Evolutionary conservation across 1,140 invertebrate species (phyloP).

Genomic region (Megathymus violae): DNA sequence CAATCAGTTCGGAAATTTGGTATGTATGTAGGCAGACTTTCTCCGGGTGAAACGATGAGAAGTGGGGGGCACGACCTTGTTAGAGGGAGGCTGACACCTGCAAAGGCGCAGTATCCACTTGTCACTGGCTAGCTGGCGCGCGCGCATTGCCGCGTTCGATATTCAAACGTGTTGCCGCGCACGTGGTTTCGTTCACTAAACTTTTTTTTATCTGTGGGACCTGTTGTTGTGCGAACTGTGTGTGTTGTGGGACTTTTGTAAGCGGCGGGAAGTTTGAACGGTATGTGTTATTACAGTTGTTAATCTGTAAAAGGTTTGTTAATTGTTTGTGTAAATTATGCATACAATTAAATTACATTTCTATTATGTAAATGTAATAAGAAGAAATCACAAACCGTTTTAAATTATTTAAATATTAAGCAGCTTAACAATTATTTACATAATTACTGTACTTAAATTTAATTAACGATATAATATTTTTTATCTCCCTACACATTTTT

Average conservation of each 20-base stretch:
- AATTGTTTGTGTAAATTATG: not conserved
- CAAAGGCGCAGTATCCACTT: slow-evolving; percentile 69
- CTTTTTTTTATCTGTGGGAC: slow-evolving; percentile 62
- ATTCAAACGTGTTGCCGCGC: slow-evolving; percentile 48
- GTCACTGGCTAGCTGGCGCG: slow-evolving; percentile 67
- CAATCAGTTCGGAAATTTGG: slow-evolving; percentile 81
- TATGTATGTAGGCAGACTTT: slow-evolving; percentile 83
- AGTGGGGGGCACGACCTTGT: slow-evolving; percentile 76
- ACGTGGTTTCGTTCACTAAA: slow-evolving; percentile 52
- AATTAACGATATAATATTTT: too few species aligned
- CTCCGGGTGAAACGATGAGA: slow-evolving; percentile 78
- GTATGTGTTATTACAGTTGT: slow-evolving; percentile 49
- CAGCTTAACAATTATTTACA: too few species aligned
- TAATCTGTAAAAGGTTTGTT: slow-evolving; percentile 1
- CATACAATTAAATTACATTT: too few species aligned
- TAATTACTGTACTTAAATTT: too few species aligned
- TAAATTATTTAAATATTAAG: too few species aligned
- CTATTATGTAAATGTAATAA: too few species aligned
- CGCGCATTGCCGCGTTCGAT: slow-evolving; percentile 67
- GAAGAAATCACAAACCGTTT: too few species aligned
- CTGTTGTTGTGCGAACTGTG: slow-evolving; percentile 68
- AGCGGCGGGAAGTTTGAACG: slow-evolving; percentile 43
- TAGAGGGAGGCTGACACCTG: slow-evolving; percentile 81
- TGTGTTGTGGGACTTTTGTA: slow-evolving; percentile 44
- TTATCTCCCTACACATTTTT: too few species aligned